Conservation (phyloP, 1,140 invertebrate genomes). For the Pararge aegeria region DNA sequence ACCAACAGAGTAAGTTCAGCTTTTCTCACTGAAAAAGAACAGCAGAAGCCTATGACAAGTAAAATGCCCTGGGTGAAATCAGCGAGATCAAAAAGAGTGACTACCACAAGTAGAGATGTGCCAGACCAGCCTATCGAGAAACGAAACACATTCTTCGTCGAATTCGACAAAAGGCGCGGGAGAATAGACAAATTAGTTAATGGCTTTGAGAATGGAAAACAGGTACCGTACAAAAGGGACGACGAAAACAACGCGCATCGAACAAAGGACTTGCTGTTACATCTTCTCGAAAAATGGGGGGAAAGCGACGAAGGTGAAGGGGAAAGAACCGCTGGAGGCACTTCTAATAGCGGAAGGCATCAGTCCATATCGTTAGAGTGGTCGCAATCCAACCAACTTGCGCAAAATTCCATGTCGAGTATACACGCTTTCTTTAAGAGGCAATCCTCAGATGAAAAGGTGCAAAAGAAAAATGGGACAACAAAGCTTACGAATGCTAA, state of each 20-base stretch:
- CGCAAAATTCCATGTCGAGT: slow-evolving; percentile 82
- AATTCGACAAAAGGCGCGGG: slow-evolving; percentile 73
- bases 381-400: slow-evolving; percentile 78
- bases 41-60: slow-evolving; percentile 62
- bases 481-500: slow-evolving; percentile 45
- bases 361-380: slow-evolving; percentile 81
- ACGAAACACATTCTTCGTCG: slow-evolving; percentile 80
- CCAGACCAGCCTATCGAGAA: slow-evolving; percentile 81
- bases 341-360: slow-evolving; percentile 73
- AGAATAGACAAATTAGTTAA: slow-evolving; percentile 72
- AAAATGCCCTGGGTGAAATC: slow-evolving; percentile 80
- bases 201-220: slow-evolving; percentile 56
- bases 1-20: slow-evolving; percentile 56
- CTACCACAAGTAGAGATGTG: slow-evolving; percentile 82
- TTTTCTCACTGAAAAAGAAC: slow-evolving; percentile 63
- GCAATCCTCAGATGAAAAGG: slow-evolving; percentile 81
- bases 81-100: slow-evolving; percentile 81
- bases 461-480: slow-evolving; percentile 70
- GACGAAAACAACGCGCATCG: slow-evolving; percentile 81
- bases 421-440: slow-evolving; percentile 85
- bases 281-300: slow-evolving; percentile 87
- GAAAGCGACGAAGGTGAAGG: slow-evolving; percentile 77
- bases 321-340: slow-evolving; percentile 64
- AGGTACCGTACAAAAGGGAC: slow-evolving; percentile 69
- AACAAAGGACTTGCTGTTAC: slow-evolving; percentile 86